Evolutionary conservation across 2,888 invertebrate species (phyloP), one percentile per base, ranked within the genome.

Genomic region (Dioctria linearis): DNA sequence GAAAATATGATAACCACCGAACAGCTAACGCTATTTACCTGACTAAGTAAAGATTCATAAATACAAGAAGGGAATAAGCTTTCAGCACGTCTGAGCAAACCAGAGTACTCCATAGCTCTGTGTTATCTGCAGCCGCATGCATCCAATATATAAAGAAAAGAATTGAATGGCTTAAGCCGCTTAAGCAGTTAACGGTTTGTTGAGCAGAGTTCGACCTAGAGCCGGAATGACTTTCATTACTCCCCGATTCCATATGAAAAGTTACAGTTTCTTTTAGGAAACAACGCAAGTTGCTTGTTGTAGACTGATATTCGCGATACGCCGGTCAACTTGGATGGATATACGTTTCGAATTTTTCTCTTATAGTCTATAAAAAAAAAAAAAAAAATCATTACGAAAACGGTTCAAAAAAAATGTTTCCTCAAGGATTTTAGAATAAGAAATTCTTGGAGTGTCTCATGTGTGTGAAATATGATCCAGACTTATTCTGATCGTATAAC

Each of bases 131-230:
- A 46, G 3, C 39, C 46, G 67, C 3, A 43, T 42, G 40, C 40
- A 65, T 40, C 42, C 51, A 40, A 71, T 42, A 61, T 61, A 76
- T 40, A 37, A 57, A 57, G 13, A 76, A 25, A 78, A 46, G 59
- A 79, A 67, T 78, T 66, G 57, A 78, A 63, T 66, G 25, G 11
- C 63, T 78, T 5, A 46, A 46, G 46, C 5, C 25, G 25, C 25
- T 25, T 46, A 25, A 59, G 65, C 78, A 49, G 57, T 59, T 67
- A 79, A 43, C 78, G 78, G 65, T 66, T 40, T 51, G 66, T 37
- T 78, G 65, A 65, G 25, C 65, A 82, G 57, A 78, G 76, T 66
- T 61, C 80, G 82, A 81, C 81, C 81, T 81, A 81, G 80, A 82
- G 80, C 54, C 66, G 13, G 78, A 51, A 42, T 49, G 57, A 82